Percentiles rank a stretch among this genome's conserved stretches.
Conservation (phyloP, 2,113 vertebrate genomes). For the Stigmatopora argus region DNA sequence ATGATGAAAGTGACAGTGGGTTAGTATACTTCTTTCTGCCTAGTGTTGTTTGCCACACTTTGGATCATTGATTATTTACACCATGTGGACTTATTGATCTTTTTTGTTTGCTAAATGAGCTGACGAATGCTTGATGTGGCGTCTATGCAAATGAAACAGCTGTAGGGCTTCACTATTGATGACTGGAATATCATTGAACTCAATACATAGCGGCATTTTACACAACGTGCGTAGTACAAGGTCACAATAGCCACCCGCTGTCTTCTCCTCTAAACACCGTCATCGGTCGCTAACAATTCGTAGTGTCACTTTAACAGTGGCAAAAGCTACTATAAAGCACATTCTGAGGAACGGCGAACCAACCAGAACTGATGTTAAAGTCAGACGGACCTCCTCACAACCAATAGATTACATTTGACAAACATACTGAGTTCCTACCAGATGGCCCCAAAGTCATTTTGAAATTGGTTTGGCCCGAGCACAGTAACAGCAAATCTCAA, state of each 20-base stretch:
- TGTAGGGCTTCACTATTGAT: constrained; percentile 10
- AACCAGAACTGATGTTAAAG: no score
- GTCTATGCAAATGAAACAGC: constrained; percentile 56
- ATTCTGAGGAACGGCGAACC: background rate
- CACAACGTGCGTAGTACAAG: background rate
- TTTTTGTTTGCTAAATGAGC: constrained; percentile 21
- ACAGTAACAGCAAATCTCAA: no score
- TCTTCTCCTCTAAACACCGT: background rate
- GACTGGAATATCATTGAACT: constrained; percentile 23
- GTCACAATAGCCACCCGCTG: background rate
- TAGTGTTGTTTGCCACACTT: constrained; percentile 56
- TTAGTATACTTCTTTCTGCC: constrained; percentile 4
- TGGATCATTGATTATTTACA: constrained; percentile 29
- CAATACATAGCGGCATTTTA: constrained; percentile 6
- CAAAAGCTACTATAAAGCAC: background rate
- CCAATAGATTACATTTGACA: no score
- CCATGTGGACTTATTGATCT: constrained; percentile 22
- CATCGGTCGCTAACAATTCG: background rate
- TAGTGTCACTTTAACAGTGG: background rate
- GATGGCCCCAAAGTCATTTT: no score
- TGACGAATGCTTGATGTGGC: constrained; percentile 20
- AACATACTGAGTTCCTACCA: no score
- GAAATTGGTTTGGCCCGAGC: no score
- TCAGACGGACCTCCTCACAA: no score
- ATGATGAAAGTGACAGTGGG: constrained; percentile 41